Evolutionary conservation across 2,113 vertebrate genomes (phyloP), one percentile per base, ranked within the genome.

Genomic region (Edolisoma coerulescens): DNA sequence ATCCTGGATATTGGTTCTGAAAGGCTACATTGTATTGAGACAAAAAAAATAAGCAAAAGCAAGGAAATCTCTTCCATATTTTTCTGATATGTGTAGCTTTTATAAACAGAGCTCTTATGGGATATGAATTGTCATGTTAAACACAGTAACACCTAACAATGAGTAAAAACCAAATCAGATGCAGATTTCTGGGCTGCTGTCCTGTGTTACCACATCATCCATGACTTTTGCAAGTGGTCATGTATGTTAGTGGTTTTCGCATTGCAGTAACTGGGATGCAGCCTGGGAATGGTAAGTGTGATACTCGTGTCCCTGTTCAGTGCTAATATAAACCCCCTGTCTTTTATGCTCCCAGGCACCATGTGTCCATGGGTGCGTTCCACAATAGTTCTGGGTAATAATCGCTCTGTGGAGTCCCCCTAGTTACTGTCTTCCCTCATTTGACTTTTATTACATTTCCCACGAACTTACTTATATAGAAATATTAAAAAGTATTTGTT

Each of bases 401-500:
- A 63, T n/a, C 32, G 33, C 50, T 60, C n/a, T 37, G n/a, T 0
- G 2, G 37, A 91, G 52, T 52, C 44, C 26, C 19, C 32, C 49
- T 68, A 77, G 42, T 89, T 93, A 91, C 74, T 88, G 7, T 71
- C 44, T 89, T 91, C n/a, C 16, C 9, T 79, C 0, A 0, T 89
- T 79, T 93, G 81, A 80, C 49, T 85, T 95, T 50, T 41, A 30
- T 91, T 88, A 68, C n/a, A 54, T 82, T 82, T 84, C 27, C 61
- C 35, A 33, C 5, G 5, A 65, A 65, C 0, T 9, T 50, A 33
- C 53, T 35, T 65, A 63, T 8, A 19, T 9, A 68, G n/a, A 79
- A 76, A 37, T 57, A 63, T 39, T 67, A 53, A 76, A 64, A 96
- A 93, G 93, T 22, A 50, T 92, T 97, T 97, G 53, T 85, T 95